Evolutionary conservation across 2,113 vertebrate genomes (phyloP).

Genomic region (Phalacrocorax aristotelis): DNA sequence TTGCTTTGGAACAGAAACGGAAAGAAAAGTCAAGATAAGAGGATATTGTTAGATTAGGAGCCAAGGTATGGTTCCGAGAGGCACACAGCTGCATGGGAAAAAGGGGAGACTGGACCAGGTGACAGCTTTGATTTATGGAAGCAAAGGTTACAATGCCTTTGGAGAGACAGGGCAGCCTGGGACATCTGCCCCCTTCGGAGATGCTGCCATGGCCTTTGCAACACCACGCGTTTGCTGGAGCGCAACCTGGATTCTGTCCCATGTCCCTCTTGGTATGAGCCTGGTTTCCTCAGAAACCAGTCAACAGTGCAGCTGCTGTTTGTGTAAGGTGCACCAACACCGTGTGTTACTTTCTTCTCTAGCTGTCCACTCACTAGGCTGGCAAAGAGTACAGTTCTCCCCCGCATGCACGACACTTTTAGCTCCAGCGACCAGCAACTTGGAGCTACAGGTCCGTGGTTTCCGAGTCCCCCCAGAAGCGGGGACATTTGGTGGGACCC

Average conservation of each 20-base stretch:
- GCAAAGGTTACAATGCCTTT: neutral
- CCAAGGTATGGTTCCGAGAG: neutral
- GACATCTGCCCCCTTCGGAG: neutral
- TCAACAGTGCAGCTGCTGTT: neutral
- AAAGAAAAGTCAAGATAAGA: conserved; percentile 42
- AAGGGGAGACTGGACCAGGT: neutral
- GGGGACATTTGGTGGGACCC: neutral
- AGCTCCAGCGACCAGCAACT: neutral
- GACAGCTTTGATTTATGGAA: neutral
- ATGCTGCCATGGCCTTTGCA: neutral
- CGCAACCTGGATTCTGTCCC: neutral
- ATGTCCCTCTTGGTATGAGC: neutral
- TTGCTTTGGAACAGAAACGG: conserved; percentile 49
- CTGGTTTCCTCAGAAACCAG: neutral
- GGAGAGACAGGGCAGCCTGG: neutral
- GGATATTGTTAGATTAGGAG: neutral
- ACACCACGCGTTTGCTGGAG: neutral
- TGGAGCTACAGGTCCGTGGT: neutral
- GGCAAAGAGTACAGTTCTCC: neutral
- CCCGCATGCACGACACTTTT: neutral
- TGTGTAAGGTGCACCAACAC: neutral
- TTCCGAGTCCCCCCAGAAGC: neutral
- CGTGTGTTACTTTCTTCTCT: neutral
- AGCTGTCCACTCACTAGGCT: neutral
- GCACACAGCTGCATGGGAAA: neutral